phyloP scores from a whole-genome alignment of 2,113 vertebrate genomes.

The Protobothrops flavoviridis region DNA sequence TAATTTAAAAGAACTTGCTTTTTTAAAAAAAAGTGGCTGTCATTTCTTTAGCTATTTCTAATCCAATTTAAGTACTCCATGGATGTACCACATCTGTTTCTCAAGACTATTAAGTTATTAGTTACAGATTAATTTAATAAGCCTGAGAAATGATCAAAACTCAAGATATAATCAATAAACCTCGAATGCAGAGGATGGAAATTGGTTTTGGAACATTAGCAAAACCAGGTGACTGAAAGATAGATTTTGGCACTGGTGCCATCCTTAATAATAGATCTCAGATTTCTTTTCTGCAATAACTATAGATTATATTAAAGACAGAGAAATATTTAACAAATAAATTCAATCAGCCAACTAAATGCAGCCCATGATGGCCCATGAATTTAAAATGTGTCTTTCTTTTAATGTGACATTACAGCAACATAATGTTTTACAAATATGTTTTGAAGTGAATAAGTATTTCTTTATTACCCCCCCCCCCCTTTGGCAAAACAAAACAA shows the following conservation, averaged over 20 bases:
- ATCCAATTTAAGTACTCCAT: slow-evolving; percentile 62
- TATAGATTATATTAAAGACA: not conserved
- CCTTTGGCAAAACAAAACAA: not conserved
- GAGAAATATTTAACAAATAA: not conserved
- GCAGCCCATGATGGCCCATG: not conserved
- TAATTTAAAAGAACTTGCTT: slow-evolving; percentile 44
- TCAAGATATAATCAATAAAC: slow-evolving; percentile 69
- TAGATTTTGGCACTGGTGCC: slow-evolving; percentile 54
- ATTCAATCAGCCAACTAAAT: not conserved
- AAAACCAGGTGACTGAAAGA: slow-evolving; percentile 56
- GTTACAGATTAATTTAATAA: slow-evolving; percentile 67
- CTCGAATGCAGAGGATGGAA: slow-evolving; percentile 65
- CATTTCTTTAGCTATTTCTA: slow-evolving; percentile 62
- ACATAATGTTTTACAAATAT: not conserved
- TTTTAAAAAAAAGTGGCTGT: slow-evolving; percentile 22
- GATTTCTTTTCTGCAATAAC: not conserved
- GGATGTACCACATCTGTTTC: slow-evolving; percentile 69
- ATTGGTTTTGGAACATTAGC: slow-evolving; percentile 65
- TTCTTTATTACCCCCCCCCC: not conserved
- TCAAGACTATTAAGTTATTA: slow-evolving; percentile 73
- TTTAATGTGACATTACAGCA: not conserved
- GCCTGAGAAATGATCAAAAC: slow-evolving; percentile 53
- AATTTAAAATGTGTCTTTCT: not conserved
- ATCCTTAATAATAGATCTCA: slow-evolving; percentile 39
- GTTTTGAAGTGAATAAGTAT: not conserved